These are phyloP conservation scores for Lasioglossum pauxillum DNA, from an alignment of 2,888 invertebrate species.

Conservation along the genomic window DNA sequence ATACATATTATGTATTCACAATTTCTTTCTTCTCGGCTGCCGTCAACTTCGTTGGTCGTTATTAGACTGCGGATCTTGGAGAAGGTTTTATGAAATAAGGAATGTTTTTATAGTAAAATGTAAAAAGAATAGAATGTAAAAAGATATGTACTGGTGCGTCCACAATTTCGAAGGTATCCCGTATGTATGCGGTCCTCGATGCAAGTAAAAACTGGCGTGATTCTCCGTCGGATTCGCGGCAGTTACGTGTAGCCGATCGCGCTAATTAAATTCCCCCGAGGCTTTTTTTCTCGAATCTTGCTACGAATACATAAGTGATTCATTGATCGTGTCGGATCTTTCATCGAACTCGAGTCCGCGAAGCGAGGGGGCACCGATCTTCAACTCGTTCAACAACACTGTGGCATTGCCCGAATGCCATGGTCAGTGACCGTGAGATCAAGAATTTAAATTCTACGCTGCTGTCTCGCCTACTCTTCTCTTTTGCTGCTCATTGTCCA, in stretches of 20 bases:
- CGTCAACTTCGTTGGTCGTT: no score
- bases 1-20: no score
- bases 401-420: constrained; percentile 71
- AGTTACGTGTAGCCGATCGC: background rate
- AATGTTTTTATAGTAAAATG: background rate
- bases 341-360: constrained; percentile 55
- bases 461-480: constrained; percentile 46
- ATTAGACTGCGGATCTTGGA: no score
- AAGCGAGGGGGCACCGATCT: constrained; percentile 68
- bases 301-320: constrained; percentile 57
- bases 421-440: constrained; percentile 73
- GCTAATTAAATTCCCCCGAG: constrained; percentile 10
- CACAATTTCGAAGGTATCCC: background rate
- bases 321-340: constrained; percentile 64
- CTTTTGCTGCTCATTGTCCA: constrained; percentile 52
- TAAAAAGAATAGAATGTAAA: background rate
- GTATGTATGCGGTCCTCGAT: no score
- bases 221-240: background rate
- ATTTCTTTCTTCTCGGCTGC: no score
- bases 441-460: constrained; percentile 70
- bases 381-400: constrained; percentile 71
- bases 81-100: background rate
- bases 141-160: background rate
- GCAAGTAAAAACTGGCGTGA: background rate
- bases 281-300: background rate